Percentiles rank a stretch among this genome's conserved stretches.
Evolutionary conservation across 2,113 vertebrate genomes (phyloP).

Genomic region (Heptranchias perlo): DNA sequence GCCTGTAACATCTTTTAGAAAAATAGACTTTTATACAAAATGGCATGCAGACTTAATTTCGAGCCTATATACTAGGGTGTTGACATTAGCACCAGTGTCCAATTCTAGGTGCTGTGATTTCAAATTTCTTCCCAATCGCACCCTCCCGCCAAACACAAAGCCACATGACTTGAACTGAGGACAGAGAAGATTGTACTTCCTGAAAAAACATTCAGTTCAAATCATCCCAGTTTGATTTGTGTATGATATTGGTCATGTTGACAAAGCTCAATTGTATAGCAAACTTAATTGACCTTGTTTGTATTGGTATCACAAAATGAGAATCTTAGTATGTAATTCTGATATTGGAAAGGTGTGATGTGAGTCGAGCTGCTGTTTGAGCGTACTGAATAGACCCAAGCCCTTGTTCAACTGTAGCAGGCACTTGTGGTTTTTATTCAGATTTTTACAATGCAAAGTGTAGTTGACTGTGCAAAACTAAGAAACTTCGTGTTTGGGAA

Average conservation of each 20-base stretch:
- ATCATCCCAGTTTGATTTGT: neutral
- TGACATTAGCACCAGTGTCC: neutral
- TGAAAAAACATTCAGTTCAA: neutral
- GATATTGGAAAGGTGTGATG: neutral
- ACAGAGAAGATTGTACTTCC: no score
- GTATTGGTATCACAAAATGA: neutral
- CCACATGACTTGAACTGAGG: neutral
- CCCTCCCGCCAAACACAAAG: neutral
- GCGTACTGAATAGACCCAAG: neutral
- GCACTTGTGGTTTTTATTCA: neutral
- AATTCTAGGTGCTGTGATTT: neutral
- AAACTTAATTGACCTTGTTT: neutral
- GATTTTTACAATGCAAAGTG: no score
- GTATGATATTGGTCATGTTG: neutral
- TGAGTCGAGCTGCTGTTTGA: neutral
- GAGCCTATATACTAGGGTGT: no score
- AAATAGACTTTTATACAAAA: neutral
- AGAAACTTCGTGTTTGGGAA: no score
- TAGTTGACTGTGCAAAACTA: no score
- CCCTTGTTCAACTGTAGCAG: neutral
- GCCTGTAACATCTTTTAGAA: neutral
- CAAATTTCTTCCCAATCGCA: neutral
- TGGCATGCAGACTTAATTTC: neutral
- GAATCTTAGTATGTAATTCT: neutral
- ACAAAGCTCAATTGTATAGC: neutral